phyloP scores from a whole-genome alignment of 2,888 invertebrate species.

The Acleris holmiana region DNA sequence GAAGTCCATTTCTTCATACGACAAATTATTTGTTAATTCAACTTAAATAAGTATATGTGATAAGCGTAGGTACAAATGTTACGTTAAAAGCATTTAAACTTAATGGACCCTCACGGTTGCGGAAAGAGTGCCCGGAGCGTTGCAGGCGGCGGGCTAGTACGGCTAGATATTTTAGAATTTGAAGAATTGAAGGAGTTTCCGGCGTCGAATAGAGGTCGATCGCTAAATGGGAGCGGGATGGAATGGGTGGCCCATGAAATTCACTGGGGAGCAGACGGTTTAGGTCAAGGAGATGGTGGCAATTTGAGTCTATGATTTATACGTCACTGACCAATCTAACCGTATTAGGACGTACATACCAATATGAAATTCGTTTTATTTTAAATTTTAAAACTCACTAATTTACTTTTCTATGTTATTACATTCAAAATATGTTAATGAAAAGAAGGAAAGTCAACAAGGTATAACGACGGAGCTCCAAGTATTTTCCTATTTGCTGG shows the following conservation, averaged over 20 bases:
- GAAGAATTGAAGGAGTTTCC: conserved; percentile 15
- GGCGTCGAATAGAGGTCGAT: conserved; percentile 28
- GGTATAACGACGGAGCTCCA: too few relatives aligned
- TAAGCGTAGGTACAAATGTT: not conserved
- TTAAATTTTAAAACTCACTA: too few relatives aligned
- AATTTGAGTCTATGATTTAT: too few relatives aligned
- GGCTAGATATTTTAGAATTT: conserved; percentile 28
- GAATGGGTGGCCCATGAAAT: conserved; percentile 23
- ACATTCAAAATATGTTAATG: too few relatives aligned
- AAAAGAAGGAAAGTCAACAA: too few relatives aligned
- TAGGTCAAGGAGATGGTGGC: too few relatives aligned
- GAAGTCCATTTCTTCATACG: not conserved
- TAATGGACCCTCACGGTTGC: conserved; percentile 3
- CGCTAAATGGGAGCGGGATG: conserved; percentile 21
- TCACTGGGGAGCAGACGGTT: not conserved
- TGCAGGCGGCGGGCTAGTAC: conserved; percentile 21
- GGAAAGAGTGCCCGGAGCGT: conserved; percentile 15
- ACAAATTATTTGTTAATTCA: too few relatives aligned
- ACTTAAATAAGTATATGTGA: not conserved
- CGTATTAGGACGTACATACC: too few relatives aligned
- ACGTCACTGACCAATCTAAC: too few relatives aligned
- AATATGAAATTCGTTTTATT: too few relatives aligned
- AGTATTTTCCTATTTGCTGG: too few relatives aligned
- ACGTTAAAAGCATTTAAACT: conserved; percentile 3
- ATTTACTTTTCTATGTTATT: too few relatives aligned